Percentiles rank a stretch among this genome's conserved stretches.
Evolutionary conservation across 1,140 invertebrate genomes (phyloP).

Genomic region (Eubasilissa regina): DNA sequence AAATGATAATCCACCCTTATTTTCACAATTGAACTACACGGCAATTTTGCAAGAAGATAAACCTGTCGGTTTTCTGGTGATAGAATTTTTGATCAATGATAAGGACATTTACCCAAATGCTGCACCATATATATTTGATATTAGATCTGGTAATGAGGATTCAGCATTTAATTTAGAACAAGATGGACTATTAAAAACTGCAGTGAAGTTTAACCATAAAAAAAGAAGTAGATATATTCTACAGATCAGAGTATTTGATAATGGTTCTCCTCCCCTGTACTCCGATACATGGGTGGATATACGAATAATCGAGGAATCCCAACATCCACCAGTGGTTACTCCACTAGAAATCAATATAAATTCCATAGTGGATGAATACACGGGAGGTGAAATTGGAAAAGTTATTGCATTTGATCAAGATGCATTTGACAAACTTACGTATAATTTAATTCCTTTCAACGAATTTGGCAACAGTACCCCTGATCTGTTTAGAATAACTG

Average conservation of each 20-base stretch:
- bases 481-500: conserved; percentile 83
- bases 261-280: conserved; percentile 87
- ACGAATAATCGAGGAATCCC: conserved; percentile 90
- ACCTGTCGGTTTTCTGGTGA: conserved; percentile 80
- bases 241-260: conserved; percentile 90
- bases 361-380: conserved; percentile 88
- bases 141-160: conserved; percentile 83
- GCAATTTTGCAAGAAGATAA: conserved; percentile 87
- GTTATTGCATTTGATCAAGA: conserved; percentile 90
- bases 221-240: conserved; percentile 84
- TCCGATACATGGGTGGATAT: conserved; percentile 87
- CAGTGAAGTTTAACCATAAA: conserved; percentile 86
- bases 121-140: conserved; percentile 90
- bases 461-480: conserved; percentile 65
- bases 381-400: conserved; percentile 87
- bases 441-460: conserved; percentile 72
- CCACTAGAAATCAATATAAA: conserved; percentile 88
- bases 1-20: conserved; percentile 87
- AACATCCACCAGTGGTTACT: conserved; percentile 88
- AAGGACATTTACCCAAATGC: conserved; percentile 86
- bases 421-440: conserved; percentile 87
- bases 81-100: conserved; percentile 88
- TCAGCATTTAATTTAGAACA: conserved; percentile 71
- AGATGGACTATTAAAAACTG: conserved; percentile 85
- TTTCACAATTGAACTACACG: conserved; percentile 82